Percentiles rank a stretch among this genome's conserved stretches.
Evolutionary conservation across 2,888 invertebrate genomes (phyloP).

Genomic region (Stegophylla sp.): DNA sequence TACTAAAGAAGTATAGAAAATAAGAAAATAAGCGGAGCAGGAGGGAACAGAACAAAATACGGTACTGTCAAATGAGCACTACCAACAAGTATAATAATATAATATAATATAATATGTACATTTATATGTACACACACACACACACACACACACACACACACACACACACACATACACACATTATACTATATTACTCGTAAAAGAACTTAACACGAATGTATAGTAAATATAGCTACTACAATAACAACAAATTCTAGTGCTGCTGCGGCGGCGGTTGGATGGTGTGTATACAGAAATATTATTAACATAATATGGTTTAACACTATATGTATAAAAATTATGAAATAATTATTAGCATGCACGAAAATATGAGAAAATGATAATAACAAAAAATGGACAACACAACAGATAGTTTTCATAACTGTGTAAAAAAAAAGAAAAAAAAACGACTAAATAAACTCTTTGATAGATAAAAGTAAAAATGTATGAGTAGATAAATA

Average conservation of each 20-base stretch:
- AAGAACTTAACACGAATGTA: neutral
- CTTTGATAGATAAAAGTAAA: neutral
- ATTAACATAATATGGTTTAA: neutral
- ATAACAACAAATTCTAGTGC: constrained; percentile 48
- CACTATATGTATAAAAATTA: neutral
- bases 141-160: too few relatives aligned
- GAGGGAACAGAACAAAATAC: neutral
- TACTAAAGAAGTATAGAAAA: neutral
- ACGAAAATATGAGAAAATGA: constrained; percentile 34
- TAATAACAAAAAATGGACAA: constrained; percentile 1
- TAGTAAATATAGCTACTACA: constrained; percentile 9
- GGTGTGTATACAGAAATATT: neutral
- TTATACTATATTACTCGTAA: constrained; percentile 16
- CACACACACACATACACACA: too few relatives aligned
- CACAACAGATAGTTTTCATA: constrained; percentile 6
- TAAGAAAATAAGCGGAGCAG: neutral
- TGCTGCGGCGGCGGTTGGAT: constrained; percentile 46
- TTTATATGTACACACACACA: neutral
- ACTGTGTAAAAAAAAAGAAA: constrained; percentile 10
- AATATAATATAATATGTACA: too few relatives aligned
- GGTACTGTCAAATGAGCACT: neutral
- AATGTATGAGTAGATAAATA: neutral
- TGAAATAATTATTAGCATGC: constrained; percentile 23
- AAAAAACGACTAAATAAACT: constrained; percentile 9
- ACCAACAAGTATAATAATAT: constrained; percentile 11